phyloP scores from a whole-genome alignment of 2,888 invertebrate genomes.

The Lamellibrachia columna region DNA sequence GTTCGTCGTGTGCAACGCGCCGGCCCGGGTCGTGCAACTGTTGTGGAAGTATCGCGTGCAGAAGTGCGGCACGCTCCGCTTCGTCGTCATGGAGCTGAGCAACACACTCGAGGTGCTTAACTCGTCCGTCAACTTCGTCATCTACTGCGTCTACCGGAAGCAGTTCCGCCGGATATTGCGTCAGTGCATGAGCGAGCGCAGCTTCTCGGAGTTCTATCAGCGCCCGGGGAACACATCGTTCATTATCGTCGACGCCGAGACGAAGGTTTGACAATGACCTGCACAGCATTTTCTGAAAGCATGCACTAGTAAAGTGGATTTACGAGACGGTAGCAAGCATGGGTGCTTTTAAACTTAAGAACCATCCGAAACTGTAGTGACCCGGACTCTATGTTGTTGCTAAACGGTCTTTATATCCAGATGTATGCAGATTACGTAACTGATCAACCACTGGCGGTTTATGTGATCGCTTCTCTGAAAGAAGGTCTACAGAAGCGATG shows the following conservation, averaged over 20 bases:
- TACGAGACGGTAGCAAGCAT: neutral
- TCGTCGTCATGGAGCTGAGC: conserved; percentile 30
- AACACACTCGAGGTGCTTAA: conserved; percentile 33
- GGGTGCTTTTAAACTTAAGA: neutral
- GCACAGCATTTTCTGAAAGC: neutral
- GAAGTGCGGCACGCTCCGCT: conserved; percentile 27
- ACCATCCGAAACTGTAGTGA: neutral
- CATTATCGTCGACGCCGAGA: neutral
- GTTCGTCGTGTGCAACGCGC: conserved; percentile 34
- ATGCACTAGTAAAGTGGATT: neutral
- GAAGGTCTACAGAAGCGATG: neutral
- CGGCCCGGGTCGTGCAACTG: conserved; percentile 32
- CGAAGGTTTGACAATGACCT: neutral
- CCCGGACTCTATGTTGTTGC: neutral
- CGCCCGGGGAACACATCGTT: neutral
- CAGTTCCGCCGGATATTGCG: conserved; percentile 32
- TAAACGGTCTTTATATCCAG: neutral
- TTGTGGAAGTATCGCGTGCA: conserved; percentile 24
- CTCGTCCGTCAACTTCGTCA: conserved; percentile 36
- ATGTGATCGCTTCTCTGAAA: neutral
- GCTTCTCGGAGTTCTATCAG: neutral
- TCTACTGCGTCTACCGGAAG: conserved; percentile 34
- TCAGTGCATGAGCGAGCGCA: neutral
- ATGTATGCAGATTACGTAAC: neutral
- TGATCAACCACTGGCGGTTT: neutral